Base-by-base conservation (phyloP, 37 sponge, comb jelly and placozoan species). In the Geodia barretti region DNA sequence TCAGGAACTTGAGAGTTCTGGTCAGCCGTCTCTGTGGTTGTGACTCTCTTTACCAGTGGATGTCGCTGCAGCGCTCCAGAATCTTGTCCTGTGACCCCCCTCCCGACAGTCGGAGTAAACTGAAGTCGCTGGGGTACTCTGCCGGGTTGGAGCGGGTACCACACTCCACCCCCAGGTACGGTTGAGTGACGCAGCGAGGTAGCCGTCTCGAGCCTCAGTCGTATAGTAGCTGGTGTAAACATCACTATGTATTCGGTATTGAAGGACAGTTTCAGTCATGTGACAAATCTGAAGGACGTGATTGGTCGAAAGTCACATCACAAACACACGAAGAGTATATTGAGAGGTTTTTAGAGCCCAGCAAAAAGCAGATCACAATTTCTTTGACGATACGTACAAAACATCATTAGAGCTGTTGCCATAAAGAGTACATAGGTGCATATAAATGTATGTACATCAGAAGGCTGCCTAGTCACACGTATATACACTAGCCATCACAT, bases 51-150 rank as follows among this genome's bases (percentile, higher is more conserved):
- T 8, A 96, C 77, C 19, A 77, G 60, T 0, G 81, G 83, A 38
- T 96, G 97, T 19, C 70, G 62, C 1, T 33, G 20, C 54, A 96
- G 81, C 0, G 91, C 26, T 8, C 72, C 11, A 87, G 40, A 9
- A 78, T 84, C 28, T 58, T 26, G 11, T 58, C 28, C 25, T 64
- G n/a, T 62, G 68, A 35, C 74, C 54, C 11, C 14, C 54, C 14
- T 58, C 39, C 31, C 67, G 39, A 34, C 36, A 96, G 61, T 61
- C 80, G 62, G 20, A 96, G 61, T 26, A 96, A 61, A 64, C 85
- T 78, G 83, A 96, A 96, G 47, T 96, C 97, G 70, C 91, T 92
- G 25, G 97, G 97, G 37, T 66, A 91, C 20, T 93, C 74, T 33
- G n/a, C n/a, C n/a, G n/a, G n/a, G n/a, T 96, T 32, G 36, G 17